These are phyloP conservation scores for Cylas formicarius DNA, from an alignment of 1,140 invertebrate genomes.

Conservation along the genomic window DNA sequence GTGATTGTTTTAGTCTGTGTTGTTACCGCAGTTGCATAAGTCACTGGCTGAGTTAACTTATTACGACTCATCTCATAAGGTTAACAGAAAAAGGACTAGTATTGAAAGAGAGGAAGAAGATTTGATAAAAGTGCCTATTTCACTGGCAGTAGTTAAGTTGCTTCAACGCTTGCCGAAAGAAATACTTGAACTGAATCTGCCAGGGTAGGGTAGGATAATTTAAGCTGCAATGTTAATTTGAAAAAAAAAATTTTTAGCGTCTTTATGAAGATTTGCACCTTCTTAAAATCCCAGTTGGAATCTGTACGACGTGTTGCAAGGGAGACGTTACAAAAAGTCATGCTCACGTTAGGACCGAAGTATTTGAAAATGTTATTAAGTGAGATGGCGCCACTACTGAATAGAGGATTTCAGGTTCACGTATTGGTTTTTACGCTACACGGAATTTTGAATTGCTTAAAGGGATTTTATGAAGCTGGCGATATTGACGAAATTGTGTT, in stretches of 20 bases:
- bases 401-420: slow-evolving; percentile 88
- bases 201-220: slow-evolving; percentile 52
- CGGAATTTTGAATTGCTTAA: slow-evolving; percentile 66
- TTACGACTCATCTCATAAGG: slow-evolving; percentile 72
- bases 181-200: slow-evolving; percentile 68
- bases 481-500: slow-evolving; percentile 73
- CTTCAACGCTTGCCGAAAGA: slow-evolving; percentile 77
- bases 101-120: slow-evolving; percentile 77
- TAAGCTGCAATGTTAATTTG: background rate
- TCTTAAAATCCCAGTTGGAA: slow-evolving; percentile 82
- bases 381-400: slow-evolving; percentile 75
- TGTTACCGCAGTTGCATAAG: slow-evolving; percentile 60
- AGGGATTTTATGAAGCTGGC: slow-evolving; percentile 54
- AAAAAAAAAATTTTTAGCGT: slow-evolving; percentile 51
- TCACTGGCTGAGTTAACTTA: slow-evolving; percentile 66
- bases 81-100: slow-evolving; percentile 60
- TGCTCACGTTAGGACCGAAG: slow-evolving; percentile 73
- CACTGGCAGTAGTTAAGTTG: slow-evolving; percentile 85
- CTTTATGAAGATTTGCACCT: slow-evolving; percentile 81
- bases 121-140: slow-evolving; percentile 83
- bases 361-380: slow-evolving; percentile 73
- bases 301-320: slow-evolving; percentile 78
- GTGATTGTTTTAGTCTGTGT: slow-evolving; percentile 42
- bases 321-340: slow-evolving; percentile 84
- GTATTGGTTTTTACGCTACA: slow-evolving; percentile 87